Evolutionary conservation across 2,888 invertebrate genomes (phyloP).

Genomic region (Argyra leucocephala): DNA sequence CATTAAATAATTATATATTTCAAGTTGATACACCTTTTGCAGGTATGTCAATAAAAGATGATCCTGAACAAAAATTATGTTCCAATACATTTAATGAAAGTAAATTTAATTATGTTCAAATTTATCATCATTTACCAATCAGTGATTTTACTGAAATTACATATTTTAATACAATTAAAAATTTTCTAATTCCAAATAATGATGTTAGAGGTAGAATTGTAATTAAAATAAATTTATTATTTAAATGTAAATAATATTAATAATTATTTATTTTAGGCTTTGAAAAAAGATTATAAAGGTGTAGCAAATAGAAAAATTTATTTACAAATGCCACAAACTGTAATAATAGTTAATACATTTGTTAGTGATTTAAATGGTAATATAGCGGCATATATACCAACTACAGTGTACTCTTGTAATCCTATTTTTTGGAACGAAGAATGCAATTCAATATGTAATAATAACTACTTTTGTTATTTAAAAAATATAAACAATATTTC

Average conservation of each 20-base stretch:
- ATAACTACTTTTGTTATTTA: neutral
- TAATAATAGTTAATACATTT: slow-evolving; percentile 17
- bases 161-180: slow-evolving; percentile 15
- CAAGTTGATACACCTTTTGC: slow-evolving; percentile 15
- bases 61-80: slow-evolving; percentile 11
- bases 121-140: slow-evolving; percentile 10
- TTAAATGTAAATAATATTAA: neutral
- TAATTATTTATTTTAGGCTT: slow-evolving; percentile 12
- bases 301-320: slow-evolving; percentile 14
- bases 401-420: slow-evolving; percentile 16
- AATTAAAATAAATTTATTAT: neutral
- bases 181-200: slow-evolving; percentile 10
- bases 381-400: slow-evolving; percentile 13
- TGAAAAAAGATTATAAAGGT: slow-evolving; percentile 6
- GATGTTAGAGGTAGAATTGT: neutral
- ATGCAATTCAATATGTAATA: slow-evolving; percentile 16
- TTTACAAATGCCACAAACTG: slow-evolving; percentile 14
- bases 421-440: slow-evolving; percentile 11
- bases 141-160: slow-evolving; percentile 13
- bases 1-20: slow-evolving; percentile 1
- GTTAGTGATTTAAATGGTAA: slow-evolving; percentile 9
- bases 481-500: too few relatives aligned
- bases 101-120: slow-evolving; percentile 13
- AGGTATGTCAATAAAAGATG: neutral
- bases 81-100: neutral